A percentile compares a stretch with the other conserved stretches of the same genome.
Evolutionary conservation across 2,888 invertebrate species (phyloP).

Genomic region (Rhagonycha fulva): DNA sequence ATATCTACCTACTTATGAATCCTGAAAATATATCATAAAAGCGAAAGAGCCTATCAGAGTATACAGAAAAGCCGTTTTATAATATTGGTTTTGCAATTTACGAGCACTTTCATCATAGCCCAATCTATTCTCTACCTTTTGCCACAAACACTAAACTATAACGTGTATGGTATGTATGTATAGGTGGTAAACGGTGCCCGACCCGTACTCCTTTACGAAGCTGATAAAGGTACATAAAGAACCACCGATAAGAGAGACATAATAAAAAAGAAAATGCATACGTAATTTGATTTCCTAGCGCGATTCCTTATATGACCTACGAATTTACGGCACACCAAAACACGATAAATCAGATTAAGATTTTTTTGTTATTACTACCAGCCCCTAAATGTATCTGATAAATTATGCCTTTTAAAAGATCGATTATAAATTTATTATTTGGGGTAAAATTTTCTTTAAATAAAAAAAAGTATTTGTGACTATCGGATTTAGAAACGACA

Average conservation of each 20-base stretch:
- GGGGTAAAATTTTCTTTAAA: slow-evolving; percentile 12
- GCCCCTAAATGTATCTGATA: slow-evolving; percentile 39
- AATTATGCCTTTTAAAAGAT: slow-evolving; percentile 36
- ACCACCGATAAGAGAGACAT: slow-evolving; percentile 48
- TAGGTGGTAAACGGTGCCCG: slow-evolving; percentile 34
- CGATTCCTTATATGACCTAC: slow-evolving; percentile 37
- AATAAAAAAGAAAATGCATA: slow-evolving; percentile 51
- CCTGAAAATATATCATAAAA: slow-evolving; percentile 2
- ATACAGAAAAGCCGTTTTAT: slow-evolving; percentile 17
- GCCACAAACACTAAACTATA: slow-evolving; percentile 34
- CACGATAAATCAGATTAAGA: slow-evolving; percentile 48
- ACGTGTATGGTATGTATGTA: slow-evolving; percentile 30
- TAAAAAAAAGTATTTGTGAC: slow-evolving; percentile 22
- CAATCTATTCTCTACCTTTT: slow-evolving; percentile 46
- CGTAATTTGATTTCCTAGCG: slow-evolving; percentile 52
- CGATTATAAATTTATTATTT: slow-evolving; percentile 38
- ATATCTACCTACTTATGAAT: slow-evolving; percentile 1
- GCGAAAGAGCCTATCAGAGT: not conserved
- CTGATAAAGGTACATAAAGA: slow-evolving; percentile 51
- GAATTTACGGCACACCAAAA: slow-evolving; percentile 41
- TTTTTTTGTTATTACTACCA: slow-evolving; percentile 44
- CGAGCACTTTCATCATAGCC: slow-evolving; percentile 41
- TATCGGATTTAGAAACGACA: slow-evolving; percentile 18
- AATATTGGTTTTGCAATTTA: slow-evolving; percentile 38
- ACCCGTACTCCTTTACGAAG: slow-evolving; percentile 37